Evolutionary conservation across 2,888 invertebrate genomes (phyloP).

Genomic region (Pyrrhosoma nymphula): DNA sequence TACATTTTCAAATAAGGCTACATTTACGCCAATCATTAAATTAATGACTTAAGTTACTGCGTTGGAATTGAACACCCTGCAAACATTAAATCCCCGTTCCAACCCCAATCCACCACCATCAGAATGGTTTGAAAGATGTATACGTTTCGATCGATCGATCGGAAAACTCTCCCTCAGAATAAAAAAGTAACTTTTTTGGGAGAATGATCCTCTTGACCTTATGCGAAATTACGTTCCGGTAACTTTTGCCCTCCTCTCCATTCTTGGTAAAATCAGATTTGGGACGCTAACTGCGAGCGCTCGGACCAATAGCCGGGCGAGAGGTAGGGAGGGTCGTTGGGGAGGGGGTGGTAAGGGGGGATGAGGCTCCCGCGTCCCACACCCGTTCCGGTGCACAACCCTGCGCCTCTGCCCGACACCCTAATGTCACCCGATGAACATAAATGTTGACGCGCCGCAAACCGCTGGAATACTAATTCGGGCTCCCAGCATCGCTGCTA

Average conservation of each 20-base stretch:
- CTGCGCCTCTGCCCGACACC: background rate
- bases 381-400: background rate
- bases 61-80: no score
- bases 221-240: background rate
- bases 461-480: conserved; percentile 39
- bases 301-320: background rate
- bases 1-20: no score
- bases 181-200: background rate
- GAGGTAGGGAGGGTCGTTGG: background rate
- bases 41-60: no score
- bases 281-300: background rate
- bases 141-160: no score
- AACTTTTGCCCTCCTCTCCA: background rate
- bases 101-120: no score
- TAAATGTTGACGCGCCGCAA: conserved; percentile 13
- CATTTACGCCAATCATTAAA: no score
- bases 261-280: background rate
- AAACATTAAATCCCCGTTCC: no score
- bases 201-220: background rate
- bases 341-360: background rate
- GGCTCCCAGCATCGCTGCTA: conserved; percentile 5
- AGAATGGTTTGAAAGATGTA: no score
- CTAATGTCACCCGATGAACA: conserved; percentile 17
- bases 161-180: no score
- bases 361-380: background rate